Percentiles rank a stretch among this genome's conserved stretches.
Evolutionary conservation across 1,140 invertebrate species (phyloP).

Genomic region (Drosophila pandora): DNA sequence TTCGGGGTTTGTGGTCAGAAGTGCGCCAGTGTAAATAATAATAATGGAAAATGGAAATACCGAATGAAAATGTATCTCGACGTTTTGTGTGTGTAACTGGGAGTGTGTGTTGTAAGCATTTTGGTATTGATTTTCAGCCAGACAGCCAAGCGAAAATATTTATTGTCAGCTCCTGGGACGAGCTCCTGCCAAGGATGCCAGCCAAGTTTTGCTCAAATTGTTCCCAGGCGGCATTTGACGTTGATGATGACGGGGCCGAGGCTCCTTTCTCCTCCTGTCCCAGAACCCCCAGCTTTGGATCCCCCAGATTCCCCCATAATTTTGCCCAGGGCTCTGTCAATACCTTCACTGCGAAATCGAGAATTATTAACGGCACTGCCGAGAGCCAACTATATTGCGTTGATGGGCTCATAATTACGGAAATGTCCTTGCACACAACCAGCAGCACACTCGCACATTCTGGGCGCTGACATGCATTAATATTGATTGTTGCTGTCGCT

Average conservation of each 20-base stretch:
- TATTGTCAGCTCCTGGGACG: constrained; percentile 49
- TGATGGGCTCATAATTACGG: constrained; percentile 49
- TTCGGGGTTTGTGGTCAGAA: constrained; percentile 9
- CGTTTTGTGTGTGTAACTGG: constrained; percentile 34
- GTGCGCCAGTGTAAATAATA: constrained; percentile 21
- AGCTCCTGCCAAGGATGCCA: constrained; percentile 10
- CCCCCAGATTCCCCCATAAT: constrained; percentile 5
- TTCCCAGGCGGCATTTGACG: constrained; percentile 47
- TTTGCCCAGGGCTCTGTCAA: constrained; percentile 19
- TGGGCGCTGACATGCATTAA: constrained; percentile 57
- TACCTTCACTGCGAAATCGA: constrained; percentile 22
- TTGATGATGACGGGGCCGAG: constrained; percentile 13
- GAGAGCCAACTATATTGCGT: constrained; percentile 38
- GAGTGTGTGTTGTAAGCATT: constrained; percentile 11
- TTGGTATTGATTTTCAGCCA: constrained; percentile 56
- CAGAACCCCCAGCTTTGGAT: constrained; percentile 1
- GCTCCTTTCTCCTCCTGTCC: background rate
- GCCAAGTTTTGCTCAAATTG: constrained; percentile 48
- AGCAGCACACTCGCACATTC: constrained; percentile 9
- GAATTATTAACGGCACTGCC: constrained; percentile 27
- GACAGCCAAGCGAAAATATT: constrained; percentile 50
- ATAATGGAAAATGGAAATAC: constrained; percentile 19
- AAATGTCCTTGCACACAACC: constrained; percentile 32
- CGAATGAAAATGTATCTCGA: constrained; percentile 29
- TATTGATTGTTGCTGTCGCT: constrained; percentile 52